Conservation (phyloP, 2,113 vertebrate genomes). For the Atractosteus spatula region DNA sequence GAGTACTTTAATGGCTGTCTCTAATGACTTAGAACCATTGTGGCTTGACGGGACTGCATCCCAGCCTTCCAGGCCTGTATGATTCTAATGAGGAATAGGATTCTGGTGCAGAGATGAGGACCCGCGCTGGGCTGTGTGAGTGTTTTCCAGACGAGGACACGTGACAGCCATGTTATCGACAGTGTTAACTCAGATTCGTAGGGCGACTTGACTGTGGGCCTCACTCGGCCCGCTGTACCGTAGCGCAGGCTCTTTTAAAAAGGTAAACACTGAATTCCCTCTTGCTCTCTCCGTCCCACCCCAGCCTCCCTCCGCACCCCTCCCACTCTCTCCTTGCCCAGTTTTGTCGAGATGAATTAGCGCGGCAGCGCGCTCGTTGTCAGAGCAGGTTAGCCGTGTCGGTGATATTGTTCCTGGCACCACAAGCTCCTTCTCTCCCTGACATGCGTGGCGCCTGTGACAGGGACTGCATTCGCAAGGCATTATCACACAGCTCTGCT, state of each 20-base stretch:
- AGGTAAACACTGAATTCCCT: neutral
- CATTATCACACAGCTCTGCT: constrained; percentile 17
- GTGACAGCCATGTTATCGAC: too few relatives aligned
- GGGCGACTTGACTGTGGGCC: too few relatives aligned
- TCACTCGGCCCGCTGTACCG: too few relatives aligned
- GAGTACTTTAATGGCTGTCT: too few relatives aligned
- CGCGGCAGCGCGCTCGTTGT: neutral
- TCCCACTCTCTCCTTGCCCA: neutral
- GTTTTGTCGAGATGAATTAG: constrained; percentile 11
- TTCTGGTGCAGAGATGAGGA: too few relatives aligned
- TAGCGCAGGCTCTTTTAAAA: neutral
- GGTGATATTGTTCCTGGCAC: constrained; percentile 10
- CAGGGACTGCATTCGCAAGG: constrained; percentile 23
- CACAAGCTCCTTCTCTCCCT: constrained; percentile 6
- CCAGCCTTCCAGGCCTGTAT: too few relatives aligned
- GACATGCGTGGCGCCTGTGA: neutral
- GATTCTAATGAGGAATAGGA: too few relatives aligned
- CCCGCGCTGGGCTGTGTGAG: too few relatives aligned
- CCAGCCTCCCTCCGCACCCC: neutral
- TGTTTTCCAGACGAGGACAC: too few relatives aligned
- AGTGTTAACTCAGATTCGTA: too few relatives aligned
- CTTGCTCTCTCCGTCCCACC: neutral
- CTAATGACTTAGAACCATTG: too few relatives aligned
- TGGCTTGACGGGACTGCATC: too few relatives aligned
- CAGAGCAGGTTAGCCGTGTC: constrained; percentile 1